Base-by-base conservation (phyloP, 2,888 invertebrate species). In the Oeneis ivallda region DNA sequence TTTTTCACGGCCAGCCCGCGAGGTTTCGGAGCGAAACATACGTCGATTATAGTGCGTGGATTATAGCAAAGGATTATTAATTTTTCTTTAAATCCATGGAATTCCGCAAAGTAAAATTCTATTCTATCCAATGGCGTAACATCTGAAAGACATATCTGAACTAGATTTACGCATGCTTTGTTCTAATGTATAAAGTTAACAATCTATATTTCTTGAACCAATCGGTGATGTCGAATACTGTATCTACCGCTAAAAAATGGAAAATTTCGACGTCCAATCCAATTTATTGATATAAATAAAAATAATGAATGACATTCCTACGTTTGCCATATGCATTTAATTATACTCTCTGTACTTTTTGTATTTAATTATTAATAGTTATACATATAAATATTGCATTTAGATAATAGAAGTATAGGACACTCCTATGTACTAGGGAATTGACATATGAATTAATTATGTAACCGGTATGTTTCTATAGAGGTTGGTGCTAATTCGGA, bases 291-390 rank as follows among this genome's bases (percentile, higher is more conserved):
- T 11, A 61, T 45, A 39, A 64, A 57, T 52, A 59, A 47, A 39
- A 64, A 57, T 52, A 59, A 47, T 47, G 13, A 26, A 67, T 75
- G 76, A 83, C 84, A 86, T 89, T 87, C 86, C 85, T 80, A 76
- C 73, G 68, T 79, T 79, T 83, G 88, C 88, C 88, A 88, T 89
- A 85, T 84, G 87, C 87, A 89, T 89, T 89, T 89, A 87, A 86
- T 83, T 84, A 79, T 73, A 76, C 72, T 72, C 74, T 67, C 66
- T 68, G 68, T 52, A 61, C 52, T 52, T 68, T 71, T 72, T 71
- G 67, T 74, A 73, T 73, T 72, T 67, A 68, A 69, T 65, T 67
- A 72, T 50, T 10, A 26, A 50, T 50, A 26, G 49, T 50, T 11
- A 50, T 50, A 73, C 74, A 75, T 75, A 75, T 8, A 37, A 1